A percentile compares a stretch with the other conserved stretches of the same genome.
These are phyloP conservation scores for Plectrocnemia conspersa DNA, from an alignment of 1,140 invertebrate species.

Conservation along the genomic window DNA sequence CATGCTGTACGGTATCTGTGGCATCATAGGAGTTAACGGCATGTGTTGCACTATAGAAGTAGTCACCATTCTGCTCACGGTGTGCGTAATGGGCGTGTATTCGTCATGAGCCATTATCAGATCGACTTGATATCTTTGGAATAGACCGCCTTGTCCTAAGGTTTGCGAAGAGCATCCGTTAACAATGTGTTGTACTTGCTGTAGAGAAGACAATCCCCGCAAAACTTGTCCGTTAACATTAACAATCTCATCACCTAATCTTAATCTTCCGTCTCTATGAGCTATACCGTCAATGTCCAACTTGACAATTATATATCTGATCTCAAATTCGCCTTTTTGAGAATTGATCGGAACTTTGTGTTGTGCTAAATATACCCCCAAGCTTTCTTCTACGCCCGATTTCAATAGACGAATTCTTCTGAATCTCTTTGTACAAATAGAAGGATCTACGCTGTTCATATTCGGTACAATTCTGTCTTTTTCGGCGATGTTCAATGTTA, in stretches of 20 bases:
- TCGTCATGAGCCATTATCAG: slow-evolving; percentile 59
- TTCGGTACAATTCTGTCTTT: slow-evolving; percentile 32
- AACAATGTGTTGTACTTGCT: slow-evolving; percentile 57
- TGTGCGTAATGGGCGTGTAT: slow-evolving; percentile 45
- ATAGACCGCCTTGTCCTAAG: slow-evolving; percentile 43
- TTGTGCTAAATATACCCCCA: slow-evolving; percentile 66
- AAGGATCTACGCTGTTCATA: slow-evolving; percentile 45
- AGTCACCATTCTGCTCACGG: slow-evolving; percentile 32
- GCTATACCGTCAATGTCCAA: slow-evolving; percentile 76
- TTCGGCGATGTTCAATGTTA: slow-evolving; percentile 15
- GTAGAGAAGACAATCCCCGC: slow-evolving; percentile 65
- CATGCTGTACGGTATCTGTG: slow-evolving; percentile 38
- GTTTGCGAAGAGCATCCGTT: slow-evolving; percentile 51
- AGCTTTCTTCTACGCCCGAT: slow-evolving; percentile 59
- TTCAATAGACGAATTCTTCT: slow-evolving; percentile 56
- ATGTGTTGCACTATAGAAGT: slow-evolving; percentile 34
- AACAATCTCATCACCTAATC: slow-evolving; percentile 78
- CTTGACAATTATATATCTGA: slow-evolving; percentile 76
- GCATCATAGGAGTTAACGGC: slow-evolving; percentile 33
- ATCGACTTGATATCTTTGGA: slow-evolving; percentile 57
- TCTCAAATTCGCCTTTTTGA: slow-evolving; percentile 53
- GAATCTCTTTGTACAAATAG: slow-evolving; percentile 50
- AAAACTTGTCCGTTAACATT: slow-evolving; percentile 80
- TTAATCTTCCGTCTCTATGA: slow-evolving; percentile 74
- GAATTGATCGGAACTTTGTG: slow-evolving; percentile 54